Evolutionary conservation across 2,888 invertebrate genomes (phyloP), one percentile per base, ranked within the genome.

Genomic region (Fragum fragum): DNA sequence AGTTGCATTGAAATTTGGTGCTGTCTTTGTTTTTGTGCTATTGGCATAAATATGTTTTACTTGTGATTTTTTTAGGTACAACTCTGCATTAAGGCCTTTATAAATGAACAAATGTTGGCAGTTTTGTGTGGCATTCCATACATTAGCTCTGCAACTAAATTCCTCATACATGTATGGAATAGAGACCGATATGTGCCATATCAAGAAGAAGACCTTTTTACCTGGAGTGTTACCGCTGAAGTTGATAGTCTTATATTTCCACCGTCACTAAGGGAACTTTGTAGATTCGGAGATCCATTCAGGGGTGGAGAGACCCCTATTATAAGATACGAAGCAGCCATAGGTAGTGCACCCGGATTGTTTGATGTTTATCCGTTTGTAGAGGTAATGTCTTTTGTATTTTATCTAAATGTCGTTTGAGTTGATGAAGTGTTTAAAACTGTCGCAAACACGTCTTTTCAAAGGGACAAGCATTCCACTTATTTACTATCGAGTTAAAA

Each of bases 261-360:
- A 0, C 85, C 86, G 18, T 39, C 53, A 1, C 69, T 42, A 0
- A 26, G 26, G 6, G 47, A 61, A 7, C 73, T 76, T 18, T 88
- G 87, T 72, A 76, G 88, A 55, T 81, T 77, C 66, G 88, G 85
- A 7, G 61, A 75, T 5, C 83, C 83, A 6, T 87, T 81, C 73
- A 68, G 72, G 26, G 83, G 83, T 28, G 85, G 81, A 11, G 71
- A 69, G 23, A 87, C 79, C 55, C 71, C 85, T 9, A 76, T 88
- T 16, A 78, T 86, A 0, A 36, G 73, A 42, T 88, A 83, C 29
- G 87, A 87, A 32, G 85, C 81, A 14, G 85, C 76, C 1, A 81
- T 85, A 7, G 86, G 86, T 16, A 81, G 72, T 1, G 36, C n/a
- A 2, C n/a, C 39, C 7, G 69, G 73, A 0, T 21, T 71, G 16